These are phyloP conservation scores for Cephalopholis sonnerati DNA, from an alignment of 2,113 vertebrate species.

Conservation along the genomic window DNA sequence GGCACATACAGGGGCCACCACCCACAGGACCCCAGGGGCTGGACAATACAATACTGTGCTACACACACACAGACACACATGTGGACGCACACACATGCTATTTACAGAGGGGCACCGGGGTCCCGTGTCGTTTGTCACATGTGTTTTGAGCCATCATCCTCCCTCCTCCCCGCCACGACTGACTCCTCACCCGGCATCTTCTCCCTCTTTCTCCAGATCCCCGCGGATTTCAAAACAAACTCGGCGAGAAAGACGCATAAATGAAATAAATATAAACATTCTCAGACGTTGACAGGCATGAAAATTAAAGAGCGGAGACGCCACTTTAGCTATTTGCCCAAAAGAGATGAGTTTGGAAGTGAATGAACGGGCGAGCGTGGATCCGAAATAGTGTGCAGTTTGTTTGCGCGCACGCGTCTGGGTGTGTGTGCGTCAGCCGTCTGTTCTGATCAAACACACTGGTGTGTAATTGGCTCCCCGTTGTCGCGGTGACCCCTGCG, in stretches of 20 bases:
- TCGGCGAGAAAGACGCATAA: slow-evolving; percentile 46
- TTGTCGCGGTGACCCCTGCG: slow-evolving; percentile 77
- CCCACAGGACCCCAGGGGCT: slow-evolving; percentile 72
- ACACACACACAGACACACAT: slow-evolving; percentile 31
- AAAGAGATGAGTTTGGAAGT: slow-evolving; percentile 69
- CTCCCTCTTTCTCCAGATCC: slow-evolving; percentile 44
- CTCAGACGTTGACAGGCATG: slow-evolving; percentile 74
- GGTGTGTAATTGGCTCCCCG: slow-evolving; percentile 85
- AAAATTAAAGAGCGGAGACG: slow-evolving; percentile 77
- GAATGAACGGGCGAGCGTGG: slow-evolving; percentile 37
- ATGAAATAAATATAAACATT: slow-evolving; percentile 75
- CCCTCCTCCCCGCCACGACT: background rate
- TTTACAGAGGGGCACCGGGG: slow-evolving; percentile 62
- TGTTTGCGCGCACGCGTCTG: background rate
- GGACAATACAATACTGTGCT: slow-evolving; percentile 53
- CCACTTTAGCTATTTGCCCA: slow-evolving; percentile 69
- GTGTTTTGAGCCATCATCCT: slow-evolving; percentile 41
- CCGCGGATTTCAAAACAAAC: slow-evolving; percentile 70
- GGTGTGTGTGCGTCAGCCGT: slow-evolving; percentile 63
- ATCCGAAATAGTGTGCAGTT: slow-evolving; percentile 36
- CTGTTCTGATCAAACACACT: slow-evolving; percentile 83
- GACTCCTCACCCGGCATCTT: slow-evolving; percentile 37
- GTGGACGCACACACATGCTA: slow-evolving; percentile 40
- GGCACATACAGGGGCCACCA: slow-evolving; percentile 76
- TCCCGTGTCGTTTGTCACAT: slow-evolving; percentile 65